Percentiles rank a stretch among this genome's conserved stretches.
Conservation (phyloP, 1,140 invertebrate genomes). For the Cotesia glomerata region DNA sequence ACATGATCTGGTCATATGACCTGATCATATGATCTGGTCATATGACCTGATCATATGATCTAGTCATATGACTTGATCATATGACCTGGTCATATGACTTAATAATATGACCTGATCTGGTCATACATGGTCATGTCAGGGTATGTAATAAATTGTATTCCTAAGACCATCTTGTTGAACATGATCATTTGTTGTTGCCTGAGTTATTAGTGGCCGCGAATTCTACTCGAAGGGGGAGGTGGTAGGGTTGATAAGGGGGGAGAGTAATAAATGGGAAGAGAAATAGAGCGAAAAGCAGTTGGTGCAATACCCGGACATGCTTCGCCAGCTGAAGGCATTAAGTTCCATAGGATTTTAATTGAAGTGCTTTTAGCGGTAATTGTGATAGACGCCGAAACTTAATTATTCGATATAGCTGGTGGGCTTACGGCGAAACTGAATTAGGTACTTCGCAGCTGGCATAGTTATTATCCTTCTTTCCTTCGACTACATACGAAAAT, state of each 20-base stretch:
- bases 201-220: conserved; percentile 28
- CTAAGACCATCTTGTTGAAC: too few relatives aligned
- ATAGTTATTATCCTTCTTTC: conserved; percentile 35
- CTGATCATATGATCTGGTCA: too few relatives aligned
- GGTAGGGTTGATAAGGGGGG: neutral
- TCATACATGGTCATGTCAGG: too few relatives aligned
- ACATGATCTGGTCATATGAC: too few relatives aligned
- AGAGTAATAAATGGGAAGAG: conserved; percentile 29
- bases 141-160: too few relatives aligned
- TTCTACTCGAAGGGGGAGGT: conserved; percentile 29
- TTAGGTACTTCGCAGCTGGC: conserved; percentile 36
- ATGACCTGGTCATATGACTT: too few relatives aligned
- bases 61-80: too few relatives aligned
- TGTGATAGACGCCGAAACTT: conserved; percentile 51
- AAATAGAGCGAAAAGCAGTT: conserved; percentile 30
- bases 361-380: conserved; percentile 55
- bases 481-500: neutral
- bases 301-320: conserved; percentile 32
- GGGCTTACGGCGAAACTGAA: conserved; percentile 36
- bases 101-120: too few relatives aligned
- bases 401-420: conserved; percentile 45
- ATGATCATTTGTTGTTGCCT: neutral
- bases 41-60: too few relatives aligned
- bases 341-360: conserved; percentile 52
- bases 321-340: conserved; percentile 47